Percentiles rank a stretch among this genome's conserved stretches.
phyloP scores from a whole-genome alignment of 2,888 invertebrate species.

The Seira musarum region DNA sequence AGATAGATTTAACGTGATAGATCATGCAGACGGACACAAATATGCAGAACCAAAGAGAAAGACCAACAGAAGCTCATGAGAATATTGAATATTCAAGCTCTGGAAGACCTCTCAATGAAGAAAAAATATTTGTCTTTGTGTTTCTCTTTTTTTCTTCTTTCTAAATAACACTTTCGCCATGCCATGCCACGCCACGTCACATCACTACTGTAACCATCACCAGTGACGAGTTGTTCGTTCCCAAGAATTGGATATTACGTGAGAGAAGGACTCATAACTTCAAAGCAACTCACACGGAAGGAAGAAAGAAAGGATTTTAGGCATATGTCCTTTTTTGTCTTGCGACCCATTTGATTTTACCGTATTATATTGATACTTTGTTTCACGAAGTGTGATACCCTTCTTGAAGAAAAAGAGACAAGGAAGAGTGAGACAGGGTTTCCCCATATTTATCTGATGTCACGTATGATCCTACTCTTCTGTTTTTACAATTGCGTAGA shows the following conservation, averaged over 20 bases:
- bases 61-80: neutral
- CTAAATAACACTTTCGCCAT: neutral
- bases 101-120: neutral
- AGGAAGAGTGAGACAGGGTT: neutral
- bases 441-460: neutral
- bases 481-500: neutral
- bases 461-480: neutral
- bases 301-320: neutral
- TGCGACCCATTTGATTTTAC: neutral
- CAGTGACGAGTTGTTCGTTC: neutral
- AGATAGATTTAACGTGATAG: conserved; percentile 50
- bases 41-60: neutral
- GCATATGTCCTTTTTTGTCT: conserved; percentile 8
- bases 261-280: neutral
- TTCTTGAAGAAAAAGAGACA: neutral
- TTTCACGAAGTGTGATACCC: neutral
- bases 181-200: no score
- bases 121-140: neutral
- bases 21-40: conserved; percentile 41
- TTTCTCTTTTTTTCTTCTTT: neutral
- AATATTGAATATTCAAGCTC: conserved; percentile 1
- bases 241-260: neutral
- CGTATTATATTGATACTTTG: neutral
- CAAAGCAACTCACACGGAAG: neutral
- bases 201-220: no score